These are phyloP conservation scores for Xylota segnis DNA, from an alignment of 2,888 invertebrate genomes.

Conservation along the genomic window DNA sequence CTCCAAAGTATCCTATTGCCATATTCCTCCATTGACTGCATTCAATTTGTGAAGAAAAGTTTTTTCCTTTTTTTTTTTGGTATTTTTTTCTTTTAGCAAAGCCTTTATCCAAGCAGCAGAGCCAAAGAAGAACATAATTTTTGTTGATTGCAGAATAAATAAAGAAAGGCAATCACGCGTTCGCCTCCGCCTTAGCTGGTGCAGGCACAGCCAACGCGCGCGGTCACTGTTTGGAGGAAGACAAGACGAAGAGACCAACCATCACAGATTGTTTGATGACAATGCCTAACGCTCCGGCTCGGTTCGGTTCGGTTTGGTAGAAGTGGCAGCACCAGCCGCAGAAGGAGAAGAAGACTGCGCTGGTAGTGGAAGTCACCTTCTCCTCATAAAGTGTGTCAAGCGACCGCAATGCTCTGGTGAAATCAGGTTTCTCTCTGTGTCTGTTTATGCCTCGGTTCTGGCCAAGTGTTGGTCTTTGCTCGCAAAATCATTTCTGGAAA, in stretches of 20 bases:
- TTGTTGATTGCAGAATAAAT: conserved; percentile 75
- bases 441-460: conserved; percentile 48
- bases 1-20: conserved; percentile 54
- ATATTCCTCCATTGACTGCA: conserved; percentile 70
- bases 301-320: not conserved
- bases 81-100: no score
- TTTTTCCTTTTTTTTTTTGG: no score
- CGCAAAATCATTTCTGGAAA: conserved; percentile 34
- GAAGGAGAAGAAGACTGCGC: conserved; percentile 34
- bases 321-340: conserved; percentile 34
- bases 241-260: conserved; percentile 29
- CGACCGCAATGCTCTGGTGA: conserved; percentile 76
- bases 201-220: conserved; percentile 20
- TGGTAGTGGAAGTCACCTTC: conserved; percentile 71
- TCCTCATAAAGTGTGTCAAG: conserved; percentile 75
- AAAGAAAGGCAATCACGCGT: conserved; percentile 73
- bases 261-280: conserved; percentile 59
- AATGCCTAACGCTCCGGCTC: conserved; percentile 46
- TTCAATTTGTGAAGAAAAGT: conserved; percentile 69
- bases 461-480: conserved; percentile 57
- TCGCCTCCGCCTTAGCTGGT: conserved; percentile 4
- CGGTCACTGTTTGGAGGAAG: conserved; percentile 17
- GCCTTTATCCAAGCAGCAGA: conserved; percentile 43
- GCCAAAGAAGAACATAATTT: conserved; percentile 72
- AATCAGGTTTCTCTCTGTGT: conserved; percentile 73